Base-by-base conservation (phyloP, 2,888 invertebrate genomes). In the Dione vanillae region DNA sequence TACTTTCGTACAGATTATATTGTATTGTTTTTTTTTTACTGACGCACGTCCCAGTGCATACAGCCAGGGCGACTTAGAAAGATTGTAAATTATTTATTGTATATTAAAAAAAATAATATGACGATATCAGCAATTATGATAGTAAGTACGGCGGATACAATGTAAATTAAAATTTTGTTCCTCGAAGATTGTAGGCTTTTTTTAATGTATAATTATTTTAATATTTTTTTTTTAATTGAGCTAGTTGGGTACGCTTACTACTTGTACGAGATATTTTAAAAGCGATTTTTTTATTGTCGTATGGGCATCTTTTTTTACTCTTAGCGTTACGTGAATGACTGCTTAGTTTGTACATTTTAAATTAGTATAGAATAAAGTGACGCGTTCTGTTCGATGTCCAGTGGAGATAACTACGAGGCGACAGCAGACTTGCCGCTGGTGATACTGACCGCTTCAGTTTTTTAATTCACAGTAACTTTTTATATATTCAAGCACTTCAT, bases 331-430 rank as follows among this genome's bases (percentile, higher is more conserved):
- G 83, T 84, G 89, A 91, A 91, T 89, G 92, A 92, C 92, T 92
- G 92, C 92, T 90, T 92, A 92, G 92, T 92, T 91, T 88, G 84
- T 92, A 92, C 87, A 87, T 85, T 87, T 86, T 85, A 85, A 87
- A 87, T 87, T 86, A 88, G 86, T 87, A 83, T 85, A 83, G 82
- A 85, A 81, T 84, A 83, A 81, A 80, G 78, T 81, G 81, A 87
- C 82, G 85, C 85, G 86, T 87, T 87, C 85, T 84, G 85, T 88
- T 74, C 67, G 81, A 83, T 81, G 82, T 86, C 83, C 78, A 78
- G 82, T 80, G 80, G 76, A 47, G 77, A 77, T 83, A 82, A 82
- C 37, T 27, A 41, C 49, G 49, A 51, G 78, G 80, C 78, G 77
- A 78, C 35, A 5, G 12, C 49, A 12, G 47, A 12, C 41, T 64